These are phyloP conservation scores for Typhlichthys subterraneus DNA, from an alignment of 2,797 vertebrate species.

Conservation along the genomic window DNA sequence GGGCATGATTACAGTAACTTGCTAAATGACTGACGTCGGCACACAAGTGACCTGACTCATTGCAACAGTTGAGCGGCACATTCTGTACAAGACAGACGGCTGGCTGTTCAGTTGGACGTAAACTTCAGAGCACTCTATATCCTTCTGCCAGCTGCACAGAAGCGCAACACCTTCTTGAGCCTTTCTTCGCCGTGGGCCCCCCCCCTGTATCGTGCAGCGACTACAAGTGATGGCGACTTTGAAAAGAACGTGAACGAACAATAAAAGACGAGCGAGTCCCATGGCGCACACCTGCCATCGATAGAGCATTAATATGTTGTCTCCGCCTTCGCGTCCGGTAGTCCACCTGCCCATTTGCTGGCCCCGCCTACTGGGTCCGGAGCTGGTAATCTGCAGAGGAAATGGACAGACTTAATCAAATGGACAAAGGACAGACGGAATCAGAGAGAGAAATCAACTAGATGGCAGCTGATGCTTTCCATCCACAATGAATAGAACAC, in stretches of 20 bases:
- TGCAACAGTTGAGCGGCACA: slow-evolving; percentile 23
- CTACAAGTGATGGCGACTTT: slow-evolving; percentile 53
- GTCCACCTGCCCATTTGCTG: slow-evolving; percentile 58
- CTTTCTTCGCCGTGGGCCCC: slow-evolving; percentile 22
- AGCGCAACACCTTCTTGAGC: slow-evolving; percentile 23
- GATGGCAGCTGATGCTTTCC: slow-evolving; percentile 68
- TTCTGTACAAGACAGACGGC: slow-evolving; percentile 31
- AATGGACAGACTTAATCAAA: slow-evolving; percentile 80
- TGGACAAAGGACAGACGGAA: slow-evolving; percentile 62
- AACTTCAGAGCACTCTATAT: slow-evolving; percentile 53
- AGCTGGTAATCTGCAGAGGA: slow-evolving; percentile 85
- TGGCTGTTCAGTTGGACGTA: slow-evolving; percentile 47
- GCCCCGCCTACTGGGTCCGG: slow-evolving; percentile 80
- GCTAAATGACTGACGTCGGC: slow-evolving; percentile 35
- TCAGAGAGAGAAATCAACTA: slow-evolving; percentile 52
- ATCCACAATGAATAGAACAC: slow-evolving; percentile 62
- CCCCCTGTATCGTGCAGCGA: slow-evolving; percentile 60
- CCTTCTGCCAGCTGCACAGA: slow-evolving; percentile 36
- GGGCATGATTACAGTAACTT: slow-evolving; percentile 54
- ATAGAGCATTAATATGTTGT: slow-evolving; percentile 52
- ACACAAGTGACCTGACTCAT: slow-evolving; percentile 39
- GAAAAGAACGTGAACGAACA: slow-evolving; percentile 35
- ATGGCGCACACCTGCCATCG: slow-evolving; percentile 63
- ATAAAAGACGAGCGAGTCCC: slow-evolving; percentile 41
- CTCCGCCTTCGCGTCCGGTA: slow-evolving; percentile 45